Percentiles rank a stretch among this genome's conserved stretches.
Evolutionary conservation across 92 coral and sea anemone genomes (phyloP).

Genomic region (Siderastrea siderea): DNA sequence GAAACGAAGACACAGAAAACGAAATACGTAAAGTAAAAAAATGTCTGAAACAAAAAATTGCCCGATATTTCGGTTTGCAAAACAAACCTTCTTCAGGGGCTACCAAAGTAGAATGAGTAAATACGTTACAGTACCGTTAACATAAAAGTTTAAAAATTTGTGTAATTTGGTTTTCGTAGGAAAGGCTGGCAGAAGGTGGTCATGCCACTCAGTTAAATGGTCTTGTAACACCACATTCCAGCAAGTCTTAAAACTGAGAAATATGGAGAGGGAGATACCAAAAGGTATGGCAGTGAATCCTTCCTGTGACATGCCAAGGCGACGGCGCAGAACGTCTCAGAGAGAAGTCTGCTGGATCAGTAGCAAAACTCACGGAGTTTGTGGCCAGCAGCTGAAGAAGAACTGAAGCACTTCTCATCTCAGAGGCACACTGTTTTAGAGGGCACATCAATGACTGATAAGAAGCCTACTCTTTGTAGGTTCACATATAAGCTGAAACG

Average conservation of each 20-base stretch:
- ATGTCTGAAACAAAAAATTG: too few species aligned
- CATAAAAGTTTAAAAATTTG: not conserved
- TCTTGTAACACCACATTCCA: constrained; percentile 84
- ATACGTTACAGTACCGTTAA: not conserved
- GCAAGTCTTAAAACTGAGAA: constrained; percentile 55
- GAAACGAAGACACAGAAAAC: too few species aligned
- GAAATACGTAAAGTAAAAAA: too few species aligned
- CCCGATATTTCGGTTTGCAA: too few species aligned
- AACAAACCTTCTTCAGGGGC: too few species aligned
- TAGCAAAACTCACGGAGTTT: not conserved
- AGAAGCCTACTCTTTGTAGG: too few species aligned
- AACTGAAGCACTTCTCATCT: too few species aligned
- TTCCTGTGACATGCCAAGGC: not conserved
- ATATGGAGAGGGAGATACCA: constrained; percentile 77
- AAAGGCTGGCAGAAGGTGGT: constrained; percentile 95
- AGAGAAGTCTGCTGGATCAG: not conserved
- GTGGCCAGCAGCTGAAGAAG: too few species aligned
- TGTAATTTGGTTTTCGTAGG: constrained; percentile 55
- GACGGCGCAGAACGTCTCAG: not conserved
- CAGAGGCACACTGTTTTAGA: too few species aligned
- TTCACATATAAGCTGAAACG: not conserved
- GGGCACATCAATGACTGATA: too few species aligned
- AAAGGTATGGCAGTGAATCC: not conserved
- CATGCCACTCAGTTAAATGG: constrained; percentile 93
- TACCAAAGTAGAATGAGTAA: too few species aligned